A percentile compares a stretch with the other conserved stretches of the same genome.
Evolutionary conservation across 2,888 invertebrate genomes (phyloP).

Genomic region (Luperina nickerlii): DNA sequence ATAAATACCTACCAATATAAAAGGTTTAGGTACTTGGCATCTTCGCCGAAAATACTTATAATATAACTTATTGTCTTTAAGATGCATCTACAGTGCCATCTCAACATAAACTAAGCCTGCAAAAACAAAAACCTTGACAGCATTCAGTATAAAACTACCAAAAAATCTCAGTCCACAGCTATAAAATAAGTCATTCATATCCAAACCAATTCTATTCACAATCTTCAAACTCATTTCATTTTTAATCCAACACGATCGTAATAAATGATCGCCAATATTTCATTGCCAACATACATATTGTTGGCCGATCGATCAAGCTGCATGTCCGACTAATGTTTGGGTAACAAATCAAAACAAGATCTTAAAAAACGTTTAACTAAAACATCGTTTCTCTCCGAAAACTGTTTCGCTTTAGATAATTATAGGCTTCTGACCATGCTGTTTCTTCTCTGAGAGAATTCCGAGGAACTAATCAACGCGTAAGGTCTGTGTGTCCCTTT

Average conservation of each 20-base stretch:
- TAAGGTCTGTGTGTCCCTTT: slow-evolving; percentile 63
- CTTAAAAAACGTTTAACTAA: slow-evolving; percentile 88
- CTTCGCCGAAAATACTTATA: no score
- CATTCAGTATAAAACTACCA: not conserved
- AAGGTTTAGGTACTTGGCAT: not conserved
- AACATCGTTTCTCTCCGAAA: slow-evolving; percentile 87
- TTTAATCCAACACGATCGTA: slow-evolving; percentile 25
- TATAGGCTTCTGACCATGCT: slow-evolving; percentile 82
- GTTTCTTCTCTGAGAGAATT: slow-evolving; percentile 76
- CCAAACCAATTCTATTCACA: slow-evolving; percentile 43
- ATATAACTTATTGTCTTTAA: not conserved
- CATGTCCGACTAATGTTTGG: slow-evolving; percentile 78
- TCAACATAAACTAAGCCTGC: not conserved
- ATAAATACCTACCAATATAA: not conserved
- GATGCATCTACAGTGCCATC: not conserved
- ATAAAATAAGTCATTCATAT: slow-evolving; percentile 25
- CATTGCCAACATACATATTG: slow-evolving; percentile 57
- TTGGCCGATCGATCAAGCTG: slow-evolving; percentile 63
- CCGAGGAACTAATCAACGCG: slow-evolving; percentile 81
- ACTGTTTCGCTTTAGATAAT: slow-evolving; percentile 88
- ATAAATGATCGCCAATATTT: slow-evolving; percentile 55
- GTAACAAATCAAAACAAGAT: slow-evolving; percentile 88
- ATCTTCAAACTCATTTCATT: slow-evolving; percentile 22
- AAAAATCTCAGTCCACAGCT: slow-evolving; percentile 12
- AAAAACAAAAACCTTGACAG: not conserved